Conservation (phyloP, 1,140 invertebrate genomes). For the Aphidius ervi region DNA sequence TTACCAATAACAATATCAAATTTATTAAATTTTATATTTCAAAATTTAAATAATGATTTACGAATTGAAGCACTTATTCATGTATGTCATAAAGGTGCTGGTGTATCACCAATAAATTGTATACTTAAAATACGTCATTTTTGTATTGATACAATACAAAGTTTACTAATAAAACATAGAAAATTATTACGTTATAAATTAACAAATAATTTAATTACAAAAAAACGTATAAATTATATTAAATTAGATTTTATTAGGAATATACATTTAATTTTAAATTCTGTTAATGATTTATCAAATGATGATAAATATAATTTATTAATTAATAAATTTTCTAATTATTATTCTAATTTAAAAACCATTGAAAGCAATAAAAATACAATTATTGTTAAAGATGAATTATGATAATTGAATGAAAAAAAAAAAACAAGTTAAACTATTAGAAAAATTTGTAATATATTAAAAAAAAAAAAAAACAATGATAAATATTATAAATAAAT, state of each 20-base stretch:
- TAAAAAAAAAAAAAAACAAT: too few relatives aligned
- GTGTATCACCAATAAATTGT: constrained; percentile 39
- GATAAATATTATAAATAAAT: too few relatives aligned
- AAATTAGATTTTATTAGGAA: constrained; percentile 44
- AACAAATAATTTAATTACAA: constrained; percentile 25
- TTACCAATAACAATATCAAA: constrained; percentile 64
- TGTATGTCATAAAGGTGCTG: constrained; percentile 42
- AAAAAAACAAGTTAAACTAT: too few relatives aligned
- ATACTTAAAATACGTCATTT: constrained; percentile 40
- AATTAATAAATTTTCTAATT: constrained; percentile 32
- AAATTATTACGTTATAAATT: constrained; percentile 29
- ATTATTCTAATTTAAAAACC: constrained; percentile 28
- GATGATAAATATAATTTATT: constrained; percentile 33
- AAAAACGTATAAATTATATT: constrained; percentile 34
- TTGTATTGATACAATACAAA: constrained; percentile 45
- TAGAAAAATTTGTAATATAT: constrained; percentile 1
- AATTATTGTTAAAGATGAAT: too few relatives aligned
- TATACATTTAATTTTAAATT: constrained; percentile 43
- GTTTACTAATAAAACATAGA: constrained; percentile 37
- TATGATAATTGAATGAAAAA: too few relatives aligned
- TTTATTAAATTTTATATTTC: constrained; percentile 68
- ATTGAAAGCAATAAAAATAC: constrained; percentile 13
- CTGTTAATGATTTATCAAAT: constrained; percentile 34
- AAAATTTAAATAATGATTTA: constrained; percentile 56
- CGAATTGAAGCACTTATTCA: constrained; percentile 47